Conservation (phyloP, 2,797 vertebrate species). For the Urophycis tenuis region DNA sequence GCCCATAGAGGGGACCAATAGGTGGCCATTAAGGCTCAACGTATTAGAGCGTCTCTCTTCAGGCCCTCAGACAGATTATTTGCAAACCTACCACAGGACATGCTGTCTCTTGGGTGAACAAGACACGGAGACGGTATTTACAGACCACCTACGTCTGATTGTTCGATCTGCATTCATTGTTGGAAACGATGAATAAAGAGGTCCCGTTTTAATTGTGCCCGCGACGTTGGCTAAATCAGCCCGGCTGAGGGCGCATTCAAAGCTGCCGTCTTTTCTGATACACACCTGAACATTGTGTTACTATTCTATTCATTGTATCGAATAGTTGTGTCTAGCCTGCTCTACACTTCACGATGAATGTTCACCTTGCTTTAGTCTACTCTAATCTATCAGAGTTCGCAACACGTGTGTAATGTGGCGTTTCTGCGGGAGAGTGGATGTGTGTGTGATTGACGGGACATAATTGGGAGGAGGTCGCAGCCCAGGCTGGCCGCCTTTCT, state of each 20-base stretch:
- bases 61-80: slow-evolving; percentile 32
- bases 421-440: slow-evolving; percentile 24
- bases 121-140: not conserved
- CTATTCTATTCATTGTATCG: not conserved
- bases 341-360: not conserved
- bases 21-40: slow-evolving; percentile 38
- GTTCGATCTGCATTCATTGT: not conserved
- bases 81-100: slow-evolving; percentile 31
- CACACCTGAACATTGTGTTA: too few relatives aligned
- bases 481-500: slow-evolving; percentile 74
- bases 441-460: slow-evolving; percentile 52
- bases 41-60: slow-evolving; percentile 29
- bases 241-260: too few relatives aligned
- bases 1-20: slow-evolving; percentile 52
- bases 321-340: not conserved
- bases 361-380: too few relatives aligned
- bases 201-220: too few relatives aligned
- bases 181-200: too few relatives aligned
- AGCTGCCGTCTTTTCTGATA: too few relatives aligned
- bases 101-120: not conserved
- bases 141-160: not conserved
- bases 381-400: too few relatives aligned
- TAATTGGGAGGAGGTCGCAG: slow-evolving; percentile 58
- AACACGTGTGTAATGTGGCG: not conserved
- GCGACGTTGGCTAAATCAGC: too few relatives aligned